Base-by-base conservation (phyloP, 2,113 vertebrate species). In the Alouatta palliata region DNA sequence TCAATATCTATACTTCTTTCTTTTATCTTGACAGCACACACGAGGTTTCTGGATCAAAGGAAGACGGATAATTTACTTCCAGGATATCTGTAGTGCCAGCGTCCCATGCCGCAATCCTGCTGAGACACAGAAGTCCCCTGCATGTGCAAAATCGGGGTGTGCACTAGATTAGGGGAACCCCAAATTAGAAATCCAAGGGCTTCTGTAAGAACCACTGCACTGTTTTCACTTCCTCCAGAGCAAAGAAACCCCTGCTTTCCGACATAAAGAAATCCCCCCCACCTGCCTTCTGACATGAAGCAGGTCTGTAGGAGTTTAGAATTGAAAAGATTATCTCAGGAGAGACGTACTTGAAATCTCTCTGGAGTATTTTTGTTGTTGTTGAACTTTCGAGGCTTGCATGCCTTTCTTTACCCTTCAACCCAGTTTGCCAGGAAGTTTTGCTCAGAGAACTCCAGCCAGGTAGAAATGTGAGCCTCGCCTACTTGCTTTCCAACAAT, bases 101-200 rank as follows among this genome's bases (percentile, higher is more conserved):
- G 40, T 43, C 40, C 40, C 40, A 32, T 5, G 13, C 21, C 4
- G 37, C 2, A 8, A 1, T 6, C 32, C 27, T 71, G 68, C 30
- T 1, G 70, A 64, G 45, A 76, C 1, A 11, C 30, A 43, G 19
- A 37, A 1, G n/a, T n/a, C 5, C 4, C 40, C 64, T 20, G n/a
- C 66, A 35, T 19, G 35, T 19, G 35, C 64, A 32, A 49, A 19
- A 19, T 10, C 8, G 76, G 75, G 13, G 35, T 71, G 32, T 77
- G 76, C 45, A 32, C 37, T 45, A 32, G 2, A 3, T 14, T 45
- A 20, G n/a, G n/a, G 23, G 16, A 8, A 1, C 52, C 43, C 27
- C 4, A 0, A 0, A 11, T 8, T 0, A 19, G 0, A 23, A 8
- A 40, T 5, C 85, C 35, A 19, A 12, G 6, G 16, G 47, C 17